A percentile compares a stretch with the other conserved stretches of the same genome.
phyloP scores from a whole-genome alignment of 2,113 vertebrate genomes.

The Amphilophus citrinellus region DNA sequence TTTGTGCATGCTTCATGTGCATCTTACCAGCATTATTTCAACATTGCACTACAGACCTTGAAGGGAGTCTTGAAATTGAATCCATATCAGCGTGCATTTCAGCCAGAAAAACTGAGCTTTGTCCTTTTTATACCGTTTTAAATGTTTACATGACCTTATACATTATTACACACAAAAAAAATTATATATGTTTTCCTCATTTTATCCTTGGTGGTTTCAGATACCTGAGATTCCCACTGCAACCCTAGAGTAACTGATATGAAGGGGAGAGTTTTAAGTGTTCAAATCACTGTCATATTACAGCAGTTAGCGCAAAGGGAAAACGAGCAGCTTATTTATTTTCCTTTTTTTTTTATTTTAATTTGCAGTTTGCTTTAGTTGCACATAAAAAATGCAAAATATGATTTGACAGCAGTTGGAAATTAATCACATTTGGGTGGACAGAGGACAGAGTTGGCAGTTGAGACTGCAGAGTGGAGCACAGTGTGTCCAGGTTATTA shows the following conservation, averaged over 20 bases:
- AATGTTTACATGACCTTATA: not conserved
- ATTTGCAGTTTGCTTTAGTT: not conserved
- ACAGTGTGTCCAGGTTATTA: not conserved
- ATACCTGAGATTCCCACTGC: not conserved
- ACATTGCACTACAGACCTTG: not conserved
- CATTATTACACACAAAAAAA: too few species aligned
- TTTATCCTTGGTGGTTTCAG: not conserved
- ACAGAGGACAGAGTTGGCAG: not conserved
- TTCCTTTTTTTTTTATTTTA: not conserved
- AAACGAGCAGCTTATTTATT: not conserved
- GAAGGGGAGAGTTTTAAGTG: not conserved
- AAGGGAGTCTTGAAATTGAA: not conserved
- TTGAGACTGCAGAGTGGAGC: not conserved
- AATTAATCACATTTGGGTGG: not conserved
- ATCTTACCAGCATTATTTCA: not conserved
- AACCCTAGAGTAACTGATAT: not conserved
- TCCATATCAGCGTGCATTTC: not conserved
- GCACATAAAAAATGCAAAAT: not conserved
- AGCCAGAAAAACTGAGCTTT: not conserved
- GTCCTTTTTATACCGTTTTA: not conserved
- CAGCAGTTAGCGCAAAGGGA: not conserved
- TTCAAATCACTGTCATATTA: not conserved
- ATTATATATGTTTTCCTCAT: not conserved
- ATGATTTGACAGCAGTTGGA: not conserved
- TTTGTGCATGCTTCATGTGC: slow-evolving; percentile 14